Percentiles rank a stretch among this genome's conserved stretches.
phyloP scores from a whole-genome alignment of 2,113 vertebrate genomes.

The Octodon degus region DNA sequence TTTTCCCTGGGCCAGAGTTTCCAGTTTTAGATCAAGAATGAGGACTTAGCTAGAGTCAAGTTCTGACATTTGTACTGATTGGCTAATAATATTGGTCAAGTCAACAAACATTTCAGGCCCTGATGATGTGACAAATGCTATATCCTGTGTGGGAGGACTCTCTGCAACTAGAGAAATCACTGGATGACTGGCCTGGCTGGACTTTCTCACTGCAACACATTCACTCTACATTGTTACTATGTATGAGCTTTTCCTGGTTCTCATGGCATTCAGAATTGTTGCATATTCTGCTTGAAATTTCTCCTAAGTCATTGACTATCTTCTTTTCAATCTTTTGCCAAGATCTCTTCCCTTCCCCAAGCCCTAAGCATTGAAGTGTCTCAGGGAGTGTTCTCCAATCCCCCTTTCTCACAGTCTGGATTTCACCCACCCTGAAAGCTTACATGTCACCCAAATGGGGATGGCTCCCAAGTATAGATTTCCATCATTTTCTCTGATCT shows the following conservation, averaged over 20 bases:
- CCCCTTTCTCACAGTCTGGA: not conserved
- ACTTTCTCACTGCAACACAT: not conserved
- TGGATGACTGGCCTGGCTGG: not conserved
- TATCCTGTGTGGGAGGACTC: not conserved
- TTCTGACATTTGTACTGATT: not conserved
- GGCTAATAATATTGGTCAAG: not conserved
- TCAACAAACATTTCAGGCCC: not conserved
- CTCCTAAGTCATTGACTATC: not conserved
- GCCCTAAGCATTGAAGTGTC: not conserved
- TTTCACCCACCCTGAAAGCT: not conserved
- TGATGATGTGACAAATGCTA: not conserved
- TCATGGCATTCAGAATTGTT: not conserved
- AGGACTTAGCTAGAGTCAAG: not conserved
- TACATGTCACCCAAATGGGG: rapidly evolving
- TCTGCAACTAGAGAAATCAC: not conserved
- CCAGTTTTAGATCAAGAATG: not conserved
- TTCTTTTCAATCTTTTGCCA: not conserved
- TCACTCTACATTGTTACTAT: rapidly evolving
- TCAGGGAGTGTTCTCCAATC: not conserved
- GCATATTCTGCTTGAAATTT: not conserved
- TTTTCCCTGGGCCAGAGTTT: not conserved
- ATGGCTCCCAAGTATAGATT: not conserved
- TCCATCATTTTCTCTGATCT: not conserved
- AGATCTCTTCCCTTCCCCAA: not conserved
- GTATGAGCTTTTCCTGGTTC: not conserved